phyloP scores from a whole-genome alignment of 1,140 invertebrate genomes.

The Antheraea pernyi region DNA sequence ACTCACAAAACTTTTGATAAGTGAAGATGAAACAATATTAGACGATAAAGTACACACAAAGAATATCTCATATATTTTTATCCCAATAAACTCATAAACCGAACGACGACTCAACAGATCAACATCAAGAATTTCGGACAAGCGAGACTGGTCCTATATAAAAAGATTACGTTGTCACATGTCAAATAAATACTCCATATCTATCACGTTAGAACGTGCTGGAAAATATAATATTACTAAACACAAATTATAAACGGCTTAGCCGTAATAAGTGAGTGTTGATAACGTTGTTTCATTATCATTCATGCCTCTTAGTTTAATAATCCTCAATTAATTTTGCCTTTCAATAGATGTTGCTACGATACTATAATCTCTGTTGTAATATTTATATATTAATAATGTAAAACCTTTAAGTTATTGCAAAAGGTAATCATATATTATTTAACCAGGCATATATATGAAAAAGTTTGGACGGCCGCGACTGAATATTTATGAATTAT shows the following conservation, averaged over 20 bases:
- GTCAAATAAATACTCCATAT: conserved; percentile 18
- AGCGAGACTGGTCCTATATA: conserved; percentile 2
- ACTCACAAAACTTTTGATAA: not conserved
- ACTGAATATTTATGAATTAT: no score
- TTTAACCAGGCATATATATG: not conserved
- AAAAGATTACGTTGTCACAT: conserved; percentile 9
- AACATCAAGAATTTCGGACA: not conserved
- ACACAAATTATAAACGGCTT: conserved; percentile 1
- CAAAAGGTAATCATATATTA: not conserved
- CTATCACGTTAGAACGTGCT: not conserved
- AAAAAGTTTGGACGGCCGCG: not conserved
- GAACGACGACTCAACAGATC: not conserved
- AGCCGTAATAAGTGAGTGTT: conserved; percentile 1
- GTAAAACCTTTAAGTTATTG: not conserved
- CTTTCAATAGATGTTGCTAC: not conserved
- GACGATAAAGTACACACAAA: not conserved
- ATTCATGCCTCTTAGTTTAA: conserved; percentile 6
- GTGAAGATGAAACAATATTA: not conserved
- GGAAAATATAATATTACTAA: not conserved
- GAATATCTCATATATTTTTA: not conserved
- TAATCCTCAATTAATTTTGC: conserved; percentile 9
- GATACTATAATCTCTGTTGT: not conserved
- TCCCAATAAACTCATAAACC: not conserved
- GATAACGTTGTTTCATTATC: not conserved
- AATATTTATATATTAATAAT: not conserved